These are phyloP conservation scores for Myzus persicae DNA, from an alignment of 1,140 invertebrate genomes.

Conservation along the genomic window DNA sequence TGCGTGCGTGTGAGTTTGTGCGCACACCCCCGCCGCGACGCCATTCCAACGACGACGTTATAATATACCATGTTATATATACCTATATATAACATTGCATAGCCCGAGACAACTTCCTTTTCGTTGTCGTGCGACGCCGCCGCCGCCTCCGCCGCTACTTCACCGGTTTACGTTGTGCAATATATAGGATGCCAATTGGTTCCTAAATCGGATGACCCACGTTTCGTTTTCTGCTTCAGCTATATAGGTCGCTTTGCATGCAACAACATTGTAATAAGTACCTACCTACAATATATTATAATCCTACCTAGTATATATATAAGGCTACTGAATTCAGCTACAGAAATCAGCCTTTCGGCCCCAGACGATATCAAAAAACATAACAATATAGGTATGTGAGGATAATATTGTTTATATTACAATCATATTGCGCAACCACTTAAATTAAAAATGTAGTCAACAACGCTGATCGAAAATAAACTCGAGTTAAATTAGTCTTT, in stretches of 20 bases:
- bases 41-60: not conserved
- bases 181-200: conserved; percentile 36
- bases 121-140: conserved; percentile 21
- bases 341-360: not conserved
- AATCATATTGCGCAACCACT: not conserved
- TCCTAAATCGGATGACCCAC: conserved; percentile 26
- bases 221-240: too few species aligned
- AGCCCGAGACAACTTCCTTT: conserved; percentile 49
- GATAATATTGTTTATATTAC: not conserved
- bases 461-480: too few species aligned
- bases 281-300: too few species aligned
- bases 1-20: not conserved
- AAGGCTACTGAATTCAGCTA: too few species aligned
- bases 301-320: too few species aligned
- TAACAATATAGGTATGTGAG: not conserved
- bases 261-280: not conserved
- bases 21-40: not conserved
- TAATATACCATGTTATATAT: not conserved
- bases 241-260: not conserved
- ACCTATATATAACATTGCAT: not conserved
- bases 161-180: conserved; percentile 7
- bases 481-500: too few species aligned
- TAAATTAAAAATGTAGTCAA: not conserved
- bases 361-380: not conserved
- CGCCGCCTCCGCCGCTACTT: not conserved